Evolutionary conservation across 2,113 vertebrate genomes (phyloP), one percentile per base, ranked within the genome.

Genomic region (Probosciger aterrimus): DNA sequence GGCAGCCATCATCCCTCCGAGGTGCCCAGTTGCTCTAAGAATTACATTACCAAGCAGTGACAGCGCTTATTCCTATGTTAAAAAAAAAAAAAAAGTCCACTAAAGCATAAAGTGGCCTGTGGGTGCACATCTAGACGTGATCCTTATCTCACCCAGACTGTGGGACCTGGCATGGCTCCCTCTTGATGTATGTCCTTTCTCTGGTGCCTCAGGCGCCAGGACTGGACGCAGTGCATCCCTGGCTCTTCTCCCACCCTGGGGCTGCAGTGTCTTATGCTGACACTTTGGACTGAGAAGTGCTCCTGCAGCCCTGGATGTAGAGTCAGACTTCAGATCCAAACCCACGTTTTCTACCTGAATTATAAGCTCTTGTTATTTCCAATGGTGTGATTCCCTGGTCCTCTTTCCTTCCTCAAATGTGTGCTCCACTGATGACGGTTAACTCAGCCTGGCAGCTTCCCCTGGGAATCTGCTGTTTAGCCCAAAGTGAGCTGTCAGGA

Each of bases 171-270:
- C 23, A 43, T 13, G 77, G 35, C 39, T 88, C n/a, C 30, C 1
- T 83, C n/a, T 49, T 77, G 41, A 22, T 79, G 18, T 53, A 1
- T 0, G 1, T 49, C 50, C 41, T 46, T 50, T 20, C 18, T 50
- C 90, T 57, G 16, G 14, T 86, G n/a, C 35, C 23, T 57, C 41
- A 25, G 49, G 49, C 31, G 28, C 4, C 1, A 35, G 33, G 6
- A 24, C 9, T 53, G n/a, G 55, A 44, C 4, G 1, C 4, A 89
- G 53, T 0, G 0, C 9, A n/a, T 41, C 41, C 50, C 41, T 30
- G 28, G 15, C 28, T 71, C 37, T 80, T 84, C 37, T 83, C 20
- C 14, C 12, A 11, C 20, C 31, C 25, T 65, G 59, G 37, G 13
- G 27, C 2, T 65, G 49, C 2, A 1, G 18, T 27, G 0, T 17